These are phyloP conservation scores for Latrodectus geometricus DNA, from an alignment of 1,140 invertebrate genomes.

Conservation along the genomic window DNA sequence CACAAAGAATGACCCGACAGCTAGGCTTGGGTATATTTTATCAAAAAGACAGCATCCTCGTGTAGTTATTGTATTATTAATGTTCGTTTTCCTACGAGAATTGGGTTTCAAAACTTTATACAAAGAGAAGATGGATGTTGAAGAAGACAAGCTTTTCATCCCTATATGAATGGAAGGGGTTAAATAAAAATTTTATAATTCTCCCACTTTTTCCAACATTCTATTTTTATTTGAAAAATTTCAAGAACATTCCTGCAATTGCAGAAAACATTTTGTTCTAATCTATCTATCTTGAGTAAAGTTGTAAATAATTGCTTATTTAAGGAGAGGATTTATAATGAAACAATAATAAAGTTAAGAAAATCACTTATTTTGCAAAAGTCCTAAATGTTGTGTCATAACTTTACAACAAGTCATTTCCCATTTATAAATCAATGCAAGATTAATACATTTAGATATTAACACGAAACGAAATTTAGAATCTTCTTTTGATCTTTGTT, in stretches of 20 bases:
- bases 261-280: background rate
- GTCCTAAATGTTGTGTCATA: too few relatives aligned
- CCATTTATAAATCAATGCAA: too few relatives aligned
- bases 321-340: too few relatives aligned
- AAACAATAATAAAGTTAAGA: too few relatives aligned
- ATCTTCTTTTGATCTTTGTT: too few relatives aligned
- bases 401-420: too few relatives aligned
- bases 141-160: constrained; percentile 36
- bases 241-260: background rate
- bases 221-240: background rate
- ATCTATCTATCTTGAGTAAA: too few relatives aligned
- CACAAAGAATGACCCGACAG: background rate
- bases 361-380: too few relatives aligned
- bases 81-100: constrained; percentile 46
- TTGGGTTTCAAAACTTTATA: constrained; percentile 35
- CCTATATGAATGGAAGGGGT: constrained; percentile 5
- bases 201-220: background rate
- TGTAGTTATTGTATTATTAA: constrained; percentile 56
- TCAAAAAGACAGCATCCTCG: constrained; percentile 4
- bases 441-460: too few relatives aligned
- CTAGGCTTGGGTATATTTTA: background rate
- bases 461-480: too few relatives aligned
- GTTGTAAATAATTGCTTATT: too few relatives aligned
- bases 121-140: constrained; percentile 49
- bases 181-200: constrained; percentile 13